phyloP scores from a whole-genome alignment of 1,140 invertebrate species.

The Drosophila truncata region DNA sequence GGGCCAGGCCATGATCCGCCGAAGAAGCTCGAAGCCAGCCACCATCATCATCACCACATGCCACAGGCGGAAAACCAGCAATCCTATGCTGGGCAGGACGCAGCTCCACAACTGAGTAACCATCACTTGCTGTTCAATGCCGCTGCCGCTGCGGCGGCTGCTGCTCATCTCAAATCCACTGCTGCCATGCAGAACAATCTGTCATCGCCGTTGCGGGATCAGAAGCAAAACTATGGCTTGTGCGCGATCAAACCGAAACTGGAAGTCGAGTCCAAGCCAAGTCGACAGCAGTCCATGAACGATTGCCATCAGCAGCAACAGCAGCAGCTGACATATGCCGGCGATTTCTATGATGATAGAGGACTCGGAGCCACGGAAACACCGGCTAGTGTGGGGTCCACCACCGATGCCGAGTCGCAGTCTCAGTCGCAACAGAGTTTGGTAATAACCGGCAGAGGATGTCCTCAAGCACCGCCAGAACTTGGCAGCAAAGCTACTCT shows the following conservation, averaged over 20 bases:
- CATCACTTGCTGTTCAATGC: constrained; percentile 79
- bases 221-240: constrained; percentile 20
- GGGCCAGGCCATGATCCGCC: background rate
- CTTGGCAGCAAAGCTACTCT: constrained; percentile 3
- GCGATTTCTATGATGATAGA: constrained; percentile 27
- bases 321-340: constrained; percentile 23
- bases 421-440: constrained; percentile 21
- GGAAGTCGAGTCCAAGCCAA: constrained; percentile 44
- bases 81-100: constrained; percentile 24
- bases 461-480: constrained; percentile 23
- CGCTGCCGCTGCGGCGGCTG: constrained; percentile 77
- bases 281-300: constrained; percentile 34
- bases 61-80: constrained; percentile 53
- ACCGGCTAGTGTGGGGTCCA: background rate
- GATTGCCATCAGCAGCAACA: constrained; percentile 26
- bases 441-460: constrained; percentile 7
- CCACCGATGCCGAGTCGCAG: constrained; percentile 26
- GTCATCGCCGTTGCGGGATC: constrained; percentile 18
- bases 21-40: constrained; percentile 6
- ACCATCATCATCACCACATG: constrained; percentile 12
- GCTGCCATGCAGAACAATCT: constrained; percentile 47
- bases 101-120: constrained; percentile 58
- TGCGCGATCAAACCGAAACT: constrained; percentile 49
- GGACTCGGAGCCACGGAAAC: constrained; percentile 9
- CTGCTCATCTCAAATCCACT: constrained; percentile 74